Percentiles rank a stretch among this genome's conserved stretches.
phyloP scores from a whole-genome alignment of 2,888 invertebrate genomes.

The Trachelus iudaicus region DNA sequence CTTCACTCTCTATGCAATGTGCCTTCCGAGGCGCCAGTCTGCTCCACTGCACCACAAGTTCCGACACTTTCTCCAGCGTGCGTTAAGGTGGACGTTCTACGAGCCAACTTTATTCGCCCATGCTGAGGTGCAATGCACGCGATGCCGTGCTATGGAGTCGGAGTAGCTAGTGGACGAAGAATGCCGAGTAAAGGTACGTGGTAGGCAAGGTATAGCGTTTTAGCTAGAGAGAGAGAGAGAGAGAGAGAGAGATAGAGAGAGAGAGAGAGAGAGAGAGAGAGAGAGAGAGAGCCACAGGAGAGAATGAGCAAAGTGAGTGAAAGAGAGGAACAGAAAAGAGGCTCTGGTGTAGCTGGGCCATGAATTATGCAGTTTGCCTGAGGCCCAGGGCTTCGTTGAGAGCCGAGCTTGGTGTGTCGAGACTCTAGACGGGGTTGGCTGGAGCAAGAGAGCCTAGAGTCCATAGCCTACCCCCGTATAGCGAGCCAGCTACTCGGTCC shows the following conservation, averaged over 20 bases:
- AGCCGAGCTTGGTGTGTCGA: background rate
- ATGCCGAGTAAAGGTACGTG: background rate
- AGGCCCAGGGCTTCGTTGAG: conserved; percentile 46
- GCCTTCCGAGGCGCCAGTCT: conserved; percentile 27
- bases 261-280: conserved; percentile 25
- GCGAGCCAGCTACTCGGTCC: conserved; percentile 22
- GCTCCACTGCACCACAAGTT: conserved; percentile 14
- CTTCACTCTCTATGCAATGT: background rate
- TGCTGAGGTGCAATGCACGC: conserved; percentile 45
- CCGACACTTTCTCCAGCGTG: background rate
- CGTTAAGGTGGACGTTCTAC: conserved; percentile 1
- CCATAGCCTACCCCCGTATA: conserved; percentile 14
- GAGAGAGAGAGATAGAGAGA: conserved; percentile 30
- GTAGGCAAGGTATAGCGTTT: background rate
- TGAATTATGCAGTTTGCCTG: conserved; percentile 64
- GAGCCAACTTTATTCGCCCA: conserved; percentile 49
- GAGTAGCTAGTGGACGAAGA: conserved; percentile 26
- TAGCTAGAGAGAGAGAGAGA: conserved; percentile 30
- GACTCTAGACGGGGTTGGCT: background rate
- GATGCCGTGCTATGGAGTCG: conserved; percentile 35
- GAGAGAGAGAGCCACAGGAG: conserved; percentile 22
- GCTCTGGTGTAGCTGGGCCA: conserved; percentile 51
- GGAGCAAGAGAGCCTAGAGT: conserved; percentile 13
- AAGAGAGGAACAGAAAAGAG: conserved; percentile 23
- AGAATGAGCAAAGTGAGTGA: conserved; percentile 21